phyloP scores from a whole-genome alignment of 2,888 invertebrate species.

The Oscheius sp. region DNA sequence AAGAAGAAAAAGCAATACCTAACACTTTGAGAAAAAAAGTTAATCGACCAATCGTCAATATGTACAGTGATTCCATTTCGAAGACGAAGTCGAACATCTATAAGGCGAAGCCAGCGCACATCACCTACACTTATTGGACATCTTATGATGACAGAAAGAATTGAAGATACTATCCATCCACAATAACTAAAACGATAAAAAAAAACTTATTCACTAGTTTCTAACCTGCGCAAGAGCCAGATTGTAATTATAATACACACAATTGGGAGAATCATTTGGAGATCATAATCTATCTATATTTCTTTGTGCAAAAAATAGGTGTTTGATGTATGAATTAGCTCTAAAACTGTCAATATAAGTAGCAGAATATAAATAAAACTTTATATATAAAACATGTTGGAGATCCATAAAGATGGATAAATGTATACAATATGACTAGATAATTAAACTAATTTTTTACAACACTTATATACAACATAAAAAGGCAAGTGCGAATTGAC shows the following conservation, averaged over 20 bases:
- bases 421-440: slow-evolving; percentile 1
- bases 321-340: too few relatives aligned
- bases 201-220: too few relatives aligned
- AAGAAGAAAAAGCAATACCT: slow-evolving; percentile 7
- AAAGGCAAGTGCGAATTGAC: slow-evolving; percentile 14
- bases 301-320: neutral
- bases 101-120: slow-evolving; percentile 50
- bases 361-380: neutral
- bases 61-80: slow-evolving; percentile 37
- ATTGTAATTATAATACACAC: neutral
- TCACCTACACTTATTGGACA: slow-evolving; percentile 39
- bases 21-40: slow-evolving; percentile 31
- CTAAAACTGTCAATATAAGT: too few relatives aligned
- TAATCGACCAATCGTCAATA: slow-evolving; percentile 35
- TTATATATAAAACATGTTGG: neutral
- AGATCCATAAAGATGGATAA: neutral
- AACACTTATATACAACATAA: slow-evolving; percentile 6
- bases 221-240: slow-evolving; percentile 21
- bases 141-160: slow-evolving; percentile 52
- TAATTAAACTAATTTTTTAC: neutral
- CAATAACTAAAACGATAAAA: slow-evolving; percentile 70
- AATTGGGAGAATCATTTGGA: slow-evolving; percentile 11
- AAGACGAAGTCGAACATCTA: slow-evolving; percentile 44
- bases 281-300: slow-evolving; percentile 3
- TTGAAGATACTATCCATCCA: slow-evolving; percentile 69